These are phyloP conservation scores for Megaceryle maxima DNA, from an alignment of 2,113 vertebrate species.

Conservation along the genomic window DNA sequence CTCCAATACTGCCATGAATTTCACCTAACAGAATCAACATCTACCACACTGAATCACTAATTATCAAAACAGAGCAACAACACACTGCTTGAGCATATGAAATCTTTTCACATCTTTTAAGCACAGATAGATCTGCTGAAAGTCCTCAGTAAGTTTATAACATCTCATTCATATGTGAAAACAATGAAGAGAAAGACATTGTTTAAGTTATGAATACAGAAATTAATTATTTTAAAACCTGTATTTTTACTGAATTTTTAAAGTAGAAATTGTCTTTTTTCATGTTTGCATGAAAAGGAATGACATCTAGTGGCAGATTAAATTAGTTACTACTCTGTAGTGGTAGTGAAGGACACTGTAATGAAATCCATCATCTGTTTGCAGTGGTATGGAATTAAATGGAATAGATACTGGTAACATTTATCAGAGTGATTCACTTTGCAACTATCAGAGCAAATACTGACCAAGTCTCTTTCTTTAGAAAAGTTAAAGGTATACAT, in stretches of 20 bases:
- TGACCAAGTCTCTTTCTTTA: neutral
- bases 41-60: neutral
- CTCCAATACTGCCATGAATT: neutral
- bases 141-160: neutral
- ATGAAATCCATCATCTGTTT: neutral
- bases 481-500: neutral
- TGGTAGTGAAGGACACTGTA: neutral
- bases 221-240: neutral
- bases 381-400: neutral
- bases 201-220: neutral
- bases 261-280: neutral
- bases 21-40: neutral
- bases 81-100: neutral
- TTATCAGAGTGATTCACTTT: neutral
- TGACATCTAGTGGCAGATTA: conserved; percentile 72
- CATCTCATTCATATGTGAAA: neutral
- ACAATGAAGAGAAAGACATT: neutral
- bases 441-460: neutral
- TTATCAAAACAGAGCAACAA: conserved; percentile 29
- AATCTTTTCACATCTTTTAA: neutral
- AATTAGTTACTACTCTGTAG: neutral
- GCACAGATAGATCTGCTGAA: neutral
- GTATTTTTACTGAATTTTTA: neutral
- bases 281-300: conserved; percentile 51
- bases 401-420: neutral